These are phyloP conservation scores for Spatulosminthurus flaviceps DNA, from an alignment of 2,888 invertebrate species.

Conservation along the genomic window DNA sequence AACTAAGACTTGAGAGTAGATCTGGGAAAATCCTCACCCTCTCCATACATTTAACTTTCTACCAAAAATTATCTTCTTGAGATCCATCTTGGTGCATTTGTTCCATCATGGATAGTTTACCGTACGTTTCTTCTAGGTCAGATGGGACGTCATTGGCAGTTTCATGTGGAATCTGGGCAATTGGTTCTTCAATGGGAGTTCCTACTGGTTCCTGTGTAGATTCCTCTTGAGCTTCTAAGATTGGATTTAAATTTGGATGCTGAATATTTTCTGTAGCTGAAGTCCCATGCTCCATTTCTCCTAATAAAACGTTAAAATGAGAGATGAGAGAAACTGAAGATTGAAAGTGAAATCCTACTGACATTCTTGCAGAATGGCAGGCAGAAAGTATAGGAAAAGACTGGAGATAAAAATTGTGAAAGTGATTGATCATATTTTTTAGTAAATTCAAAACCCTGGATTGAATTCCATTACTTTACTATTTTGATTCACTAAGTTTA, in stretches of 20 bases:
- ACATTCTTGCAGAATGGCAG: not conserved
- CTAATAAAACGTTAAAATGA: not conserved
- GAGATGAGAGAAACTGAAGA: not conserved
- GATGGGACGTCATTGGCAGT: constrained; percentile 1
- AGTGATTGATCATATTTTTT: constrained; percentile 9
- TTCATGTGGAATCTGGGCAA: not conserved
- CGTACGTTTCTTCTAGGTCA: not conserved
- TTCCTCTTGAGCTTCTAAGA: constrained; percentile 30
- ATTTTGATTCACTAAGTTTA: too few relatives aligned
- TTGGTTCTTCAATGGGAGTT: not conserved
- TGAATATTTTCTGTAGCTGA: not conserved
- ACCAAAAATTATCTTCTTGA: constrained; percentile 36
- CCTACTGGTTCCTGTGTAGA: not conserved
- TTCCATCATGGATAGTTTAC: not conserved
- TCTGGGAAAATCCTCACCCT: not conserved
- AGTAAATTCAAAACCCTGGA: not conserved
- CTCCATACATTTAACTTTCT: not conserved
- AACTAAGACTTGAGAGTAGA: not conserved
- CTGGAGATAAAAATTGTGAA: not conserved
- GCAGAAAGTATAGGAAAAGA: not conserved
- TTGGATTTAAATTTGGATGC: not conserved
- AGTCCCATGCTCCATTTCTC: constrained; percentile 10
- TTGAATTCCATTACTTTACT: not conserved
- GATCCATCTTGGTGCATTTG: not conserved
- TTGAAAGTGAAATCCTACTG: constrained; percentile 4